phyloP scores from a whole-genome alignment of 2,888 invertebrate species.

The Elegia similella region DNA sequence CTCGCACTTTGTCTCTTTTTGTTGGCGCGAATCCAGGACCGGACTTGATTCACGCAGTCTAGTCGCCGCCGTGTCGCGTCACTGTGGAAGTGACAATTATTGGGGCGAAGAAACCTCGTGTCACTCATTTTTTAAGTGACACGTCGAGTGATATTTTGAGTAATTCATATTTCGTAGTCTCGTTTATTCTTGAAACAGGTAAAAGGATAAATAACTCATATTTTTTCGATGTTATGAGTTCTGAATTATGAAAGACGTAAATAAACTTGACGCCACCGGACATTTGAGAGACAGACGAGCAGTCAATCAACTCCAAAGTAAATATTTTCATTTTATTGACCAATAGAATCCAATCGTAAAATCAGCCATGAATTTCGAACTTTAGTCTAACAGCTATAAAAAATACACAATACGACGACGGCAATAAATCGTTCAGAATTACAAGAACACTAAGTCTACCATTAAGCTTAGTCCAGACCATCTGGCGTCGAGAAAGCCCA shows the following conservation, averaged over 20 bases:
- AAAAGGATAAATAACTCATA: too few species aligned
- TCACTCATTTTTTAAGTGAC: constrained; percentile 16
- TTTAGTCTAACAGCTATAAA: neutral
- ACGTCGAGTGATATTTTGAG: neutral
- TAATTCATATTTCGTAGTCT: constrained; percentile 1
- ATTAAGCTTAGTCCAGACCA: constrained; percentile 35
- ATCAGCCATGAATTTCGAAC: neutral
- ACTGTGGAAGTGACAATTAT: constrained; percentile 5
- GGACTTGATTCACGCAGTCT: constrained; percentile 16
- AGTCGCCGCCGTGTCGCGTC: constrained; percentile 9
- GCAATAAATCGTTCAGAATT: constrained; percentile 15
- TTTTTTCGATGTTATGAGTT: too few species aligned
- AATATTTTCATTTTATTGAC: neutral
- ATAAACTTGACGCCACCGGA: too few species aligned
- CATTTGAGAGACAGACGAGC: too few species aligned
- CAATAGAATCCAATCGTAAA: neutral
- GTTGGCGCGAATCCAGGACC: constrained; percentile 11
- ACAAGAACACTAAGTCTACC: constrained; percentile 10
- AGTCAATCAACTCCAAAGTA: neutral
- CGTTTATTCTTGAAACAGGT: neutral
- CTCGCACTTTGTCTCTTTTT: neutral
- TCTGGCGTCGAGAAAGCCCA: constrained; percentile 49
- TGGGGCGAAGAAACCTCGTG: constrained; percentile 5
- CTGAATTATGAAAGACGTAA: too few species aligned
- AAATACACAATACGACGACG: neutral